Conservation (phyloP, 1,140 invertebrate genomes). For the Chrysopa pallens region DNA sequence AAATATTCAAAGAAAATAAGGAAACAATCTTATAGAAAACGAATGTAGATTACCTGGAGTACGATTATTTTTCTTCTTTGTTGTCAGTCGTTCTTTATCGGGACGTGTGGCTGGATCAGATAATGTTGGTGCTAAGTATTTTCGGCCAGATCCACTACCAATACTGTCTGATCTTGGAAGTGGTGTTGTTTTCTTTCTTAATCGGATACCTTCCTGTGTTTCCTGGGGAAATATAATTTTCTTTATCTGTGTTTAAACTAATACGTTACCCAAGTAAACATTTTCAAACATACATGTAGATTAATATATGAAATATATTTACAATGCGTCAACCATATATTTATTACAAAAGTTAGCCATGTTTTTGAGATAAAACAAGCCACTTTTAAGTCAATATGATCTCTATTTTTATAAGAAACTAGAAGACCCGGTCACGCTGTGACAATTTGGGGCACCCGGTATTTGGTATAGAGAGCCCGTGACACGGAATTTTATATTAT, state of each 20-base stretch:
- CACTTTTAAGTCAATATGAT: no score
- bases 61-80: conserved; percentile 45
- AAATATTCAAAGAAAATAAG: neutral
- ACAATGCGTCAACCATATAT: neutral
- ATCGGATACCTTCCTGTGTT: neutral
- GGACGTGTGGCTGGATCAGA: conserved; percentile 64
- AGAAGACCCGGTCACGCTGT: no score
- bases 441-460: no score
- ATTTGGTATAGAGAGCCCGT: no score
- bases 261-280: no score
- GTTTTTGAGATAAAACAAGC: no score
- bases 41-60: conserved; percentile 28
- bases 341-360: neutral
- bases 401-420: no score
- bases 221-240: neutral
- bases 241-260: neutral
- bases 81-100: conserved; percentile 48
- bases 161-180: conserved; percentile 59
- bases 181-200: conserved; percentile 23
- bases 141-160: conserved; percentile 58
- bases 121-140: conserved; percentile 72
- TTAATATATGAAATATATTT: no score
- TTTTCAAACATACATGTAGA: neutral
- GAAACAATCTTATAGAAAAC: conserved; percentile 3
- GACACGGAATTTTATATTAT: no score